Base-by-base conservation (phyloP, 2,113 vertebrate genomes). In the Hypomesus transpacificus region DNA sequence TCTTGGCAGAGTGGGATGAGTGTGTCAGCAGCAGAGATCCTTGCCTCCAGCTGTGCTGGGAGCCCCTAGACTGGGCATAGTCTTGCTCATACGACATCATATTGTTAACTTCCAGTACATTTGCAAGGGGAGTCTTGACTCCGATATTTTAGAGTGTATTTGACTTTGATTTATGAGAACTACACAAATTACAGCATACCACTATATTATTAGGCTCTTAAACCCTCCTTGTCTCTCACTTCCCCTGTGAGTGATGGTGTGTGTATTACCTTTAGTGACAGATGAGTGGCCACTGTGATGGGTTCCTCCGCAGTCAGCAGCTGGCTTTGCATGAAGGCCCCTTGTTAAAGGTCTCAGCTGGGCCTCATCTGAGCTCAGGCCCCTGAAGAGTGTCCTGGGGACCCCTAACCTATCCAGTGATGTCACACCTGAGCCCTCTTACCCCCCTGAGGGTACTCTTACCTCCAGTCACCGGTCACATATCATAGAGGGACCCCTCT, bases 341-440 rank as follows among this genome's bases (percentile, higher is more conserved):
- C 61, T 64, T 69, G 18, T 75, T 60, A 74, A 70, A 50, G 80
- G 70, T 64, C 85, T 84, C 90, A 88, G 86, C 84, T 90, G 87
- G 78, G 60, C 61, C 69, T 71, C 81, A 85, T 75, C 74, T 74
- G 68, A 79, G 75, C 71, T 78, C 80, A 68, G 61, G 80, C 75
- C 26, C 31, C 53, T 34, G 57, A 50, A n/a, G 61, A 60, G 67
- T 75, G 58, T 57, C 20, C 28, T 13, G 53, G 71, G 72, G 53
- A 34, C 64, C 73, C 16, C 31, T 75, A 75, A 56, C 60, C 64
- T 64, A 31, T 39, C 71, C n/a, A 60, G 22, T 52, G 61, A 80
- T 62, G 63, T 80, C 18, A 76, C 90, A 85, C 83, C 83, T 88
- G 86, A 80, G 86, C 71, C 77, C 80, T 39, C 26, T 7, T 31